These are phyloP conservation scores for Mellilla xanthometata DNA, from an alignment of 2,888 invertebrate genomes.

Conservation along the genomic window DNA sequence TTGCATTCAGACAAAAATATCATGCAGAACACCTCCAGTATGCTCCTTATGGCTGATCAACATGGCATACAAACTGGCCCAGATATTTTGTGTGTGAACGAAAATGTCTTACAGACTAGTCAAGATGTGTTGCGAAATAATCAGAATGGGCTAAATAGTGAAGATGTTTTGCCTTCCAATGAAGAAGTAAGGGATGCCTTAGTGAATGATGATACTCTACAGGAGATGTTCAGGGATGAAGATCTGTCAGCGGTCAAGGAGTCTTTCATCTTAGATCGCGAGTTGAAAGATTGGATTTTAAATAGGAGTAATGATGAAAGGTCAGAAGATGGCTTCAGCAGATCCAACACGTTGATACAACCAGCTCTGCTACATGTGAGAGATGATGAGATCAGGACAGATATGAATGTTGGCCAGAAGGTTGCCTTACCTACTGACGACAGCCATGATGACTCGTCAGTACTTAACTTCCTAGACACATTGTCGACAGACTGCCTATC, in stretches of 20 bases:
- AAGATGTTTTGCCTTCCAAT: constrained; percentile 15
- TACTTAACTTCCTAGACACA: constrained; percentile 69
- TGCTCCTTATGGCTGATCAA: constrained; percentile 3
- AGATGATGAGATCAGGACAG: constrained; percentile 36
- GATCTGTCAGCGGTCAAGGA: constrained; percentile 52
- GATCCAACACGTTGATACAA: constrained; percentile 54
- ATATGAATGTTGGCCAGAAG: constrained; percentile 30
- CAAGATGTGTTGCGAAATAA: constrained; percentile 8
- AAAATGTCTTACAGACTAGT: constrained; percentile 17
- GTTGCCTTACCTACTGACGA: constrained; percentile 25
- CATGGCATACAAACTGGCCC: constrained; percentile 9
- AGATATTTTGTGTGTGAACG: constrained; percentile 10
- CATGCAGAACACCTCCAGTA: constrained; percentile 4
- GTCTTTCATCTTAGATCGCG: constrained; percentile 44
- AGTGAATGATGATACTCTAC: constrained; percentile 37
- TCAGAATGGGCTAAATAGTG: constrained; percentile 10
- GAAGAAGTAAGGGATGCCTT: constrained; percentile 24
- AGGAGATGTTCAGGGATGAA: constrained; percentile 54
- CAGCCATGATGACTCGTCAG: constrained; percentile 57
- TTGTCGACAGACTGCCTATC: constrained; percentile 63
- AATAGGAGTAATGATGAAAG: constrained; percentile 48
- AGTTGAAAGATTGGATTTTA: constrained; percentile 58
- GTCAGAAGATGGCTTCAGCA: constrained; percentile 55
- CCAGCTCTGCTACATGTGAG: constrained; percentile 57
- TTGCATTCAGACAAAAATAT: constrained; percentile 1